A percentile compares a stretch with the other conserved stretches of the same genome.
Evolutionary conservation across 2,888 invertebrate genomes (phyloP).

Genomic region (Parapristionchus giblindavisi): DNA sequence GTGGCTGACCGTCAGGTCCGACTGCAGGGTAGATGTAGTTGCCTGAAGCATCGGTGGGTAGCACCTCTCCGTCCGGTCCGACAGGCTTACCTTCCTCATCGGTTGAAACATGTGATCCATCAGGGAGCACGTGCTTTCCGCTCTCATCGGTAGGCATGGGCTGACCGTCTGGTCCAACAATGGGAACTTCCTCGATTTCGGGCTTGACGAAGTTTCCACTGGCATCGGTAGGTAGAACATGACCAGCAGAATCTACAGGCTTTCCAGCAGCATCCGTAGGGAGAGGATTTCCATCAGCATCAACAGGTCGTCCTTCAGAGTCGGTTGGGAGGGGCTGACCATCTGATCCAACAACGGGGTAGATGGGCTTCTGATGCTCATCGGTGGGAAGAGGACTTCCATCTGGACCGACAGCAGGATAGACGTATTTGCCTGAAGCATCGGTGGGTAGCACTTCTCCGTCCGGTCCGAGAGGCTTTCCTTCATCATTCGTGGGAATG

Average conservation of each 20-base stretch:
- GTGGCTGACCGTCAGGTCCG: slow-evolving; percentile 36
- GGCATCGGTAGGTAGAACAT: slow-evolving; percentile 40
- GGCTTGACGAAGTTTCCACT: slow-evolving; percentile 35
- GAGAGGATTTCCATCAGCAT: slow-evolving; percentile 42
- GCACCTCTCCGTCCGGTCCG: slow-evolving; percentile 41
- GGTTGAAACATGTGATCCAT: slow-evolving; percentile 39
- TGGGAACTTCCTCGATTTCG: slow-evolving; percentile 2
- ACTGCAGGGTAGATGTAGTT: slow-evolving; percentile 46
- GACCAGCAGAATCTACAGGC: background rate
- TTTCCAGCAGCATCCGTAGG: slow-evolving; percentile 48
- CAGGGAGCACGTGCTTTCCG: slow-evolving; percentile 30
- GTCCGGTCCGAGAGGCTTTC: slow-evolving; percentile 20
- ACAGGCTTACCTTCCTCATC: slow-evolving; percentile 49
- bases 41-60: slow-evolving; percentile 50
- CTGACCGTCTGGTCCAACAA: slow-evolving; percentile 21
- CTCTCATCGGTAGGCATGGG: slow-evolving; percentile 14
- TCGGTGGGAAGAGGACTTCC: slow-evolving; percentile 50
- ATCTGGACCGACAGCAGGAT: slow-evolving; percentile 46
- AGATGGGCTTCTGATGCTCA: too few species aligned
- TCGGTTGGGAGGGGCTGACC: slow-evolving; percentile 39
- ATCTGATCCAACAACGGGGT: slow-evolving; percentile 35
- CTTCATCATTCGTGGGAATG: slow-evolving; percentile 30
- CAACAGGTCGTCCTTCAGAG: slow-evolving; percentile 17
- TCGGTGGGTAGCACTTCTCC: too few species aligned
- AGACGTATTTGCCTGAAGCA: too few species aligned